Percentiles rank a stretch among this genome's conserved stretches.
phyloP scores from a whole-genome alignment of 2,113 vertebrate genomes.

The Microtus richardsoni region DNA sequence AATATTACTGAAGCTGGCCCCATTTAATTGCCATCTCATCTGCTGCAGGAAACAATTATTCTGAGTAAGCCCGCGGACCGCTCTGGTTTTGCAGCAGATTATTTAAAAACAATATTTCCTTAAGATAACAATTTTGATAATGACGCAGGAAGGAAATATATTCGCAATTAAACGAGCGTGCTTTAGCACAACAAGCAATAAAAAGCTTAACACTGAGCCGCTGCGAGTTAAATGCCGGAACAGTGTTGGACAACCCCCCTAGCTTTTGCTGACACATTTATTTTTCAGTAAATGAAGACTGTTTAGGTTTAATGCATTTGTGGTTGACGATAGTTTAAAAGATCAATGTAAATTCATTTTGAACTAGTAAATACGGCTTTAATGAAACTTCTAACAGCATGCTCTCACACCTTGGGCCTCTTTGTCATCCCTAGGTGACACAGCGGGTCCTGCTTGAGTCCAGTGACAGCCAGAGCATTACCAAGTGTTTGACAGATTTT shows the following conservation, averaged over 20 bases:
- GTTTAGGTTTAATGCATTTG: slow-evolving; percentile 92
- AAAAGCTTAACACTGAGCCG: slow-evolving; percentile 88
- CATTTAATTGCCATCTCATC: slow-evolving; percentile 71
- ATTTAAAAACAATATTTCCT: slow-evolving; percentile 85
- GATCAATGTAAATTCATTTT: slow-evolving; percentile 91
- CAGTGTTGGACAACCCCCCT: slow-evolving; percentile 88
- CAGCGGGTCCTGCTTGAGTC: slow-evolving; percentile 70
- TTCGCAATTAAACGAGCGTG: slow-evolving; percentile 85
- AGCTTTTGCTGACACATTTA: slow-evolving; percentile 91
- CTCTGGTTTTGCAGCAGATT: slow-evolving; percentile 72
- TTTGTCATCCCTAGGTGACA: slow-evolving; percentile 84
- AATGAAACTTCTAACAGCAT: slow-evolving; percentile 87
- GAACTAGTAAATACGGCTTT: slow-evolving; percentile 88
- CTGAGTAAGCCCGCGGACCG: slow-evolving; percentile 56
- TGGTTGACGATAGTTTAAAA: slow-evolving; percentile 90
- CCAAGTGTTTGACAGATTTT: slow-evolving; percentile 84
- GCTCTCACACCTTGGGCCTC: slow-evolving; percentile 86
- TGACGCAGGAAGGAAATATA: slow-evolving; percentile 85
- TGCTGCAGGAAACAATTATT: slow-evolving; percentile 76
- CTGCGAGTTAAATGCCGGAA: slow-evolving; percentile 88
- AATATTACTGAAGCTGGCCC: slow-evolving; percentile 60
- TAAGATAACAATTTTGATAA: slow-evolving; percentile 84
- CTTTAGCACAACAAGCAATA: slow-evolving; percentile 89
- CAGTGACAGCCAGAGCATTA: slow-evolving; percentile 78
- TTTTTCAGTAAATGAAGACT: slow-evolving; percentile 89